A percentile compares a stretch with the other conserved stretches of the same genome.
These are phyloP conservation scores for Eristalis pertinax DNA, from an alignment of 2,888 invertebrate genomes.

Conservation along the genomic window DNA sequence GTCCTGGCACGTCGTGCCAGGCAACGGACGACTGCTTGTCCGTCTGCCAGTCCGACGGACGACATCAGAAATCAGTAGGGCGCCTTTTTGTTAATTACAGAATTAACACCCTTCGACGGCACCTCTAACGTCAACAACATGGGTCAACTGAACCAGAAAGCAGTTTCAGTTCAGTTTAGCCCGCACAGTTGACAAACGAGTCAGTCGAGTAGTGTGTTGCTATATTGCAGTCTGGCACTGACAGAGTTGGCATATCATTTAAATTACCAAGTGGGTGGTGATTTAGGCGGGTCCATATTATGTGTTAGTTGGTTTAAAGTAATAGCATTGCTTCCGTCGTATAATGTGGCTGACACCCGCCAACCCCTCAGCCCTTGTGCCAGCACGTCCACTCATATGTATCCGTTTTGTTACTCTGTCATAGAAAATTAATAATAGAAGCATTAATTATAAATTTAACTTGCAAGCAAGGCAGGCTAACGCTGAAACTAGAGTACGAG, in stretches of 20 bases:
- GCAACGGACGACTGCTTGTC: neutral
- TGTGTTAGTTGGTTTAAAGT: slow-evolving; percentile 64
- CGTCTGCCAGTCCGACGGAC: slow-evolving; percentile 35
- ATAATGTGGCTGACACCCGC: neutral
- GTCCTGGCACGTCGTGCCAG: neutral
- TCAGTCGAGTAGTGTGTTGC: slow-evolving; percentile 62
- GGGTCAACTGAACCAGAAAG: slow-evolving; percentile 62
- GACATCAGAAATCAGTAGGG: slow-evolving; percentile 66
- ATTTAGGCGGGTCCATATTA: slow-evolving; percentile 57
- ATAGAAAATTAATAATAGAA: slow-evolving; percentile 55
- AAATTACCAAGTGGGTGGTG: slow-evolving; percentile 69
- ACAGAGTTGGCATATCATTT: slow-evolving; percentile 70
- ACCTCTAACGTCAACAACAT: slow-evolving; percentile 65
- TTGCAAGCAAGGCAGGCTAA: neutral
- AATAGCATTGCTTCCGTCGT: slow-evolving; percentile 59
- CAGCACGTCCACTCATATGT: neutral
- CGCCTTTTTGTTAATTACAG: slow-evolving; percentile 71
- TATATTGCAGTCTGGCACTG: slow-evolving; percentile 65
- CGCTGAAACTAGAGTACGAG: slow-evolving; percentile 16
- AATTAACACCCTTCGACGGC: slow-evolving; percentile 66
- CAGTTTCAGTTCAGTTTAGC: slow-evolving; percentile 27
- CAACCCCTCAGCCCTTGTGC: neutral
- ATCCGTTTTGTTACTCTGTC: slow-evolving; percentile 9
- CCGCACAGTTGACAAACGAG: slow-evolving; percentile 69
- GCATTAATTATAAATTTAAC: slow-evolving; percentile 58